Evolutionary conservation across 2,797 vertebrate species (phyloP), one percentile per base, ranked within the genome.

Genomic region (Aselliscus stoliczkanus): DNA sequence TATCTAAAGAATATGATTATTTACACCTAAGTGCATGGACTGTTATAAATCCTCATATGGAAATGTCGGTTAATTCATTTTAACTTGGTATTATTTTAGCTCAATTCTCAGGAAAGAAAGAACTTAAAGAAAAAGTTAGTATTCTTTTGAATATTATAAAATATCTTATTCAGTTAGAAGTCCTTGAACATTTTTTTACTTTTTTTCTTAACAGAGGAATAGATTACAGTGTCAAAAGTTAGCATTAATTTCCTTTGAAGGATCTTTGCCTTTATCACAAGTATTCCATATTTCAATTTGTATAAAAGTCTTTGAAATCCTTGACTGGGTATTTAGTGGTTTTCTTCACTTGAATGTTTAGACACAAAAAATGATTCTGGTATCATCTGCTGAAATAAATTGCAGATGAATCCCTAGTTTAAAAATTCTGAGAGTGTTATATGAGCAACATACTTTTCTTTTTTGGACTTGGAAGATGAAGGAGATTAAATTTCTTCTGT

Each of bases 401-500:
- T 85, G 72, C 39, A 90, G 56, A 88, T 90, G 90, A 82, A 81
- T 81, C 18, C 31, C 37, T 87, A 70, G 80, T 62, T 82, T 75
- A 95, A 96, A 70, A 83, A 82, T 88, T 77, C 39, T 64, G 54
- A 69, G 25, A 3, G 25, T 87, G 31, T 69, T 90, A 87, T 64
- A 85, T 77, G 81, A 86, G 70, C 64, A 87, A 90, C 39, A 50
- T 80, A 56, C 23, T 31, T 44, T 84, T 89, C 27, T 29, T 39
- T 39, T 93, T 92, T 65, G 29, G 11, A 90, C 60, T 86, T 90
- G 52, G 44, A 93, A 75, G 58, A 80, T 44, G 37, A 31, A 64
- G 31, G 25, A 82, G 75, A 93, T 93, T 94, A 47, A 69, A 77
- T 96, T 91, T 83, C 47, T 91, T 77, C 56, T 94, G 56, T 77